Conservation (phyloP, 2,888 invertebrate genomes). For the Rhagium mordax region DNA sequence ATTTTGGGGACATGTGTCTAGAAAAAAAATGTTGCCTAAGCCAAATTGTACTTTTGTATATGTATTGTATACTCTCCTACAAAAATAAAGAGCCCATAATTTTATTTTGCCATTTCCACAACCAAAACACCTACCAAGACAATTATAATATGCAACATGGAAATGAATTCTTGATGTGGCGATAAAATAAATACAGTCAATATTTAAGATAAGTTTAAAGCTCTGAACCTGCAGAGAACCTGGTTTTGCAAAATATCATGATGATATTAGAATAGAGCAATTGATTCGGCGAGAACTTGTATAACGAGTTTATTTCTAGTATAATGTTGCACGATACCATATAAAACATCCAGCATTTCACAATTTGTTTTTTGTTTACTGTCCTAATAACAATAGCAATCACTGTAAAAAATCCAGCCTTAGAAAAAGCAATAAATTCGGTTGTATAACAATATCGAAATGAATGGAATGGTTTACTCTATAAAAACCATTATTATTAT, state of each 20-base stretch:
- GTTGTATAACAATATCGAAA: slow-evolving; percentile 43
- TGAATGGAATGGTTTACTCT: slow-evolving; percentile 31
- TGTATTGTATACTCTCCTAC: too few relatives aligned
- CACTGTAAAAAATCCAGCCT: not conserved
- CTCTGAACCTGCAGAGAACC: not conserved
- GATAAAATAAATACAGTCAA: not conserved
- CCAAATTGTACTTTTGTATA: too few relatives aligned
- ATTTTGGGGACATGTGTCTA: too few relatives aligned
- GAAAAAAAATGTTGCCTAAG: too few relatives aligned
- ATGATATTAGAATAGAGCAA: not conserved
- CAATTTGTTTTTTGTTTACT: slow-evolving; percentile 24
- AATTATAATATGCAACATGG: too few relatives aligned
- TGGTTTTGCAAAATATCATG: not conserved
- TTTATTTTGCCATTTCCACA: too few relatives aligned
- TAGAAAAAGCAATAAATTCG: slow-evolving; percentile 37
- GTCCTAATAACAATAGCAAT: slow-evolving; percentile 11
- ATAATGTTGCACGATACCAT: not conserved
- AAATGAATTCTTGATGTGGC: too few relatives aligned
- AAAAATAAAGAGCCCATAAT: too few relatives aligned
- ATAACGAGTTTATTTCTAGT: not conserved
- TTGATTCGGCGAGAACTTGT: not conserved
- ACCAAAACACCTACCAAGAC: too few relatives aligned
- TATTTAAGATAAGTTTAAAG: not conserved
- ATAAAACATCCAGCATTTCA: slow-evolving; percentile 26
- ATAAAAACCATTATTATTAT: slow-evolving; percentile 45